phyloP scores from a whole-genome alignment of 30 jellyfish, hydroid and myxozoan species.

The Hydra vulgaris region DNA sequence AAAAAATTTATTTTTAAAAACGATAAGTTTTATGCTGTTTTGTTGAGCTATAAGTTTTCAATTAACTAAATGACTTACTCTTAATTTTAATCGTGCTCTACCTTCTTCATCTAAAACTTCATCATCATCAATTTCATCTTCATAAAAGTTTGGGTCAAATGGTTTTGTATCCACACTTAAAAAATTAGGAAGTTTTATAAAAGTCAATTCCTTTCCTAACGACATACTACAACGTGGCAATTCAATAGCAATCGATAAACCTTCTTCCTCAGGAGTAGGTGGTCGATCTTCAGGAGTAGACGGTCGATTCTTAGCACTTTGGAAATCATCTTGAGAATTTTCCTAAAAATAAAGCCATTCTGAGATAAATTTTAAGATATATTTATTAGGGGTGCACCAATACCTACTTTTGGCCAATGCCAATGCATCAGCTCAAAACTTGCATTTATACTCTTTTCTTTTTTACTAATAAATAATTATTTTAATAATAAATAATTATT shows the following conservation, averaged over 20 bases:
- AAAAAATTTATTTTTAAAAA: no score
- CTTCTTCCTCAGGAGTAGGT: slow-evolving; percentile 45
- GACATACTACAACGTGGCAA: slow-evolving; percentile 66
- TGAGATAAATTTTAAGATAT: background rate
- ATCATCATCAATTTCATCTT: slow-evolving; percentile 87
- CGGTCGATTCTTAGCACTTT: slow-evolving; percentile 7
- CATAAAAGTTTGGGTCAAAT: slow-evolving; percentile 69
- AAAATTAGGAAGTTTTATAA: slow-evolving; percentile 86
- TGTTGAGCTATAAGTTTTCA: no score
- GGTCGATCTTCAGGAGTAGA: slow-evolving; percentile 39
- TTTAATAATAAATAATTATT: no score
- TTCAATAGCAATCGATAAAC: slow-evolving; percentile 71
- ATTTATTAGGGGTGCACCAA: background rate
- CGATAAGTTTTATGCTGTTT: no score
- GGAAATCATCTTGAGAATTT: background rate
- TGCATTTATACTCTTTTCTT: no score
- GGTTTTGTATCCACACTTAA: slow-evolving; percentile 90
- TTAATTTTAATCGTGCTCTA: slow-evolving; percentile 75
- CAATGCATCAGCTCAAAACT: background rate
- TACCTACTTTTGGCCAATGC: no score
- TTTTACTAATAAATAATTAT: no score
- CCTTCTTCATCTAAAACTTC: slow-evolving; percentile 92
- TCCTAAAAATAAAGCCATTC: background rate
- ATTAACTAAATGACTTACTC: slow-evolving; percentile 56
- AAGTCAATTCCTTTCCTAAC: slow-evolving; percentile 62